A percentile compares a stretch with the other conserved stretches of the same genome.
These are phyloP conservation scores for Eulemur mongoz DNA, from an alignment of 2,797 vertebrate genomes.

Conservation along the genomic window DNA sequence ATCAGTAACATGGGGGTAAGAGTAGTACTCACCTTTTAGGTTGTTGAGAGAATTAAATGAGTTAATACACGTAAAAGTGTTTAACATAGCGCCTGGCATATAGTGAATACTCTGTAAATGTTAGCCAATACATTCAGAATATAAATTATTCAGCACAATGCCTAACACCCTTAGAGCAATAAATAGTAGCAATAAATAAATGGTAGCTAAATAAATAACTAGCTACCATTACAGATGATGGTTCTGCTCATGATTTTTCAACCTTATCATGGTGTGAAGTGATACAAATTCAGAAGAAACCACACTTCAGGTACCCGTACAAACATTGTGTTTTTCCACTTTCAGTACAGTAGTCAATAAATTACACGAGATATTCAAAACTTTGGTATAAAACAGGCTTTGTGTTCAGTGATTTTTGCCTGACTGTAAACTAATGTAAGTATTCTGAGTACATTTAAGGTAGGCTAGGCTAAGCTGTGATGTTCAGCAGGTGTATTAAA, in stretches of 20 bases:
- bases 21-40: background rate
- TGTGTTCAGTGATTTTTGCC: background rate
- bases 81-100: background rate
- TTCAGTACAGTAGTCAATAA: background rate
- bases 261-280: background rate
- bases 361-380: background rate
- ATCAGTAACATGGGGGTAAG: background rate
- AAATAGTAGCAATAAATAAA: background rate
- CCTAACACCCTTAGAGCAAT: background rate
- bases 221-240: background rate
- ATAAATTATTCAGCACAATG: background rate
- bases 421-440: background rate
- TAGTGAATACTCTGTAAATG: background rate
- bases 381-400: background rate
- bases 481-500: background rate
- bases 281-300: background rate
- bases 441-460: background rate
- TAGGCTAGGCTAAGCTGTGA: background rate
- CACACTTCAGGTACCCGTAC: background rate
- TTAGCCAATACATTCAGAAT: background rate
- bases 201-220: too few relatives aligned
- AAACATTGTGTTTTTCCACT: background rate
- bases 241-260: background rate
- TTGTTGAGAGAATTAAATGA: background rate
- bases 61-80: too few relatives aligned